Conservation (phyloP, 2,888 invertebrate species). For the Trichopoda pennipes region DNA sequence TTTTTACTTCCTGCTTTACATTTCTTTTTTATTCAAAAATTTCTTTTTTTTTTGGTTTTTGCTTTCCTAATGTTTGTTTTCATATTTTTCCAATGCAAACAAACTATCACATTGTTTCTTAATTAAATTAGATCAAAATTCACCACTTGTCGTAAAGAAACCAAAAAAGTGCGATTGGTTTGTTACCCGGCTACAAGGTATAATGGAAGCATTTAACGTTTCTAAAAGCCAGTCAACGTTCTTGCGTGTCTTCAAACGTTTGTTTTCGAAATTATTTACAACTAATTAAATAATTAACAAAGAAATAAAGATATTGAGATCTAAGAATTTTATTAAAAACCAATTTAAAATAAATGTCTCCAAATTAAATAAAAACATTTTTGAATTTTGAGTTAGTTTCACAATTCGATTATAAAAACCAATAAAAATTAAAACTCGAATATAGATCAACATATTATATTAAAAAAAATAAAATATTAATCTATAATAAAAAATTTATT, state of each 20-base stretch:
- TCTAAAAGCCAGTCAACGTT: constrained; percentile 67
- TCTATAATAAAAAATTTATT: too few species aligned
- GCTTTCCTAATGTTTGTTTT: neutral
- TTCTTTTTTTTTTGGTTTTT: too few species aligned
- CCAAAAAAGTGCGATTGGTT: constrained; percentile 68
- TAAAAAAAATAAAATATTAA: too few species aligned
- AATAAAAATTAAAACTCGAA: too few species aligned
- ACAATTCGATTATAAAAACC: too few species aligned
- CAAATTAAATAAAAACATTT: too few species aligned
- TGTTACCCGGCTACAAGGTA: constrained; percentile 66
- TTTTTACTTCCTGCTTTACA: constrained; percentile 24
- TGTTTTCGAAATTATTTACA: constrained; percentile 6
- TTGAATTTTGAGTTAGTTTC: too few species aligned
- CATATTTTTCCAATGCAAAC: constrained; percentile 11
- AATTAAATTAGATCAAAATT: constrained; percentile 70
- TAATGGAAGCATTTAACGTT: constrained; percentile 61
- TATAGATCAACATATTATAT: too few species aligned
- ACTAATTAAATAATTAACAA: neutral
- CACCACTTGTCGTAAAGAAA: constrained; percentile 68
- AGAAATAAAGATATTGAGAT: neutral
- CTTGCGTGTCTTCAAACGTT: constrained; percentile 64
- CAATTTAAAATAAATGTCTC: neutral
- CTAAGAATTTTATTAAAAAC: neutral
- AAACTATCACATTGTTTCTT: constrained; percentile 55
- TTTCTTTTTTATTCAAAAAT: neutral